phyloP scores from a whole-genome alignment of 2,888 invertebrate species.

The Meliscaeva auricollis region DNA sequence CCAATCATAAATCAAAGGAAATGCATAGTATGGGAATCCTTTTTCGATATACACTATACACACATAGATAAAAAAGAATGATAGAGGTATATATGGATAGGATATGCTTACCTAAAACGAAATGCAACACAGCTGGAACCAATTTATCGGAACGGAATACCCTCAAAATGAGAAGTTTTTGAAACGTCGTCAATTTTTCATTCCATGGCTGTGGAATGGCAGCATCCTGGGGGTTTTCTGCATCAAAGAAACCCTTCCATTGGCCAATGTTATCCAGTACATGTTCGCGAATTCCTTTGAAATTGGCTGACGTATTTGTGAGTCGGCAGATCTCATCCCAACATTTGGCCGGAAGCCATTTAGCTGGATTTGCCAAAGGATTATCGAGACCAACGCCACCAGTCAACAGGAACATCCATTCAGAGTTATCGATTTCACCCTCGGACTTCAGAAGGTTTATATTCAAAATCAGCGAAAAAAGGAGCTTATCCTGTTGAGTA shows the following conservation, averaged over 20 bases:
- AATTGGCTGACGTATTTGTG: conserved; percentile 83
- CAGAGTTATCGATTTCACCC: conserved; percentile 86
- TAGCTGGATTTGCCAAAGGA: conserved; percentile 88
- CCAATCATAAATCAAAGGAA: not conserved
- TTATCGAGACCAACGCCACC: conserved; percentile 93
- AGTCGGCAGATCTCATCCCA: conserved; percentile 92
- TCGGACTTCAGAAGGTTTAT: conserved; percentile 89
- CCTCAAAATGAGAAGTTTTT: conserved; percentile 91
- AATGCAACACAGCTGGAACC: conserved; percentile 90
- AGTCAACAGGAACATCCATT: conserved; percentile 95
- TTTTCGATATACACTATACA: not conserved
- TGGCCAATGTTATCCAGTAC: conserved; percentile 85
- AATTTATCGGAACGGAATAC: conserved; percentile 95
- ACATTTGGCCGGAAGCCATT: conserved; percentile 89
- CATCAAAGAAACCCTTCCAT: conserved; percentile 92
- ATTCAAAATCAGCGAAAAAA: conserved; percentile 92
- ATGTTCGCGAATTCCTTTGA: conserved; percentile 88
- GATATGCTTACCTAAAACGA: conserved; percentile 86
- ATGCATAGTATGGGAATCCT: not conserved
- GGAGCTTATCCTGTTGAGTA: conserved; percentile 94
- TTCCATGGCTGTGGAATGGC: conserved; percentile 90
- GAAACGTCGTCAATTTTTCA: conserved; percentile 87
- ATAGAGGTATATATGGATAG: not conserved
- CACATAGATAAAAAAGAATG: not conserved
- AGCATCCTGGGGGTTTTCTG: conserved; percentile 89